A percentile compares a stretch with the other conserved stretches of the same genome.
These are phyloP conservation scores for Ciconia maguari DNA, from an alignment of 2,113 vertebrate genomes.

Conservation along the genomic window DNA sequence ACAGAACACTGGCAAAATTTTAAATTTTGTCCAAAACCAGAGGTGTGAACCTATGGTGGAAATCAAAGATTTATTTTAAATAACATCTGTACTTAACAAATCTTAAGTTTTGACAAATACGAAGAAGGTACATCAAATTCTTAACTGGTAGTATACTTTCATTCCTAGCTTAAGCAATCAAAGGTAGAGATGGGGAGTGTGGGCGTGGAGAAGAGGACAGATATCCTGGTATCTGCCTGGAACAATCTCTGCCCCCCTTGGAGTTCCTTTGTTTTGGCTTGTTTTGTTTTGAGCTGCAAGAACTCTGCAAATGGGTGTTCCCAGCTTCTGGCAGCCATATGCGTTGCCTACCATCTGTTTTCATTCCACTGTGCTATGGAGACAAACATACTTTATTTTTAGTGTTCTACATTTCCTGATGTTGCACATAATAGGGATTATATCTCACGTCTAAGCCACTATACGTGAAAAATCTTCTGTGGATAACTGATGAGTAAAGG, in stretches of 20 bases:
- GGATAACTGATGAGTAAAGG: not conserved
- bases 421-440: not conserved
- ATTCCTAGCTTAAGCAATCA: not conserved
- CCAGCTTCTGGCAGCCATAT: slow-evolving; percentile 30
- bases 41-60: not conserved
- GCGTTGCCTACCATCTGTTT: slow-evolving; percentile 48
- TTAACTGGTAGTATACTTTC: not conserved
- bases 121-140: not conserved
- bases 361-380: slow-evolving; percentile 24
- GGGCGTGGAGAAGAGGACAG: not conserved
- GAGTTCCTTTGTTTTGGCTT: slow-evolving; percentile 33
- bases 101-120: not conserved
- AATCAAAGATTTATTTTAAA: not conserved
- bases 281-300: slow-evolving; percentile 13
- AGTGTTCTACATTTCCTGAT: slow-evolving; percentile 7
- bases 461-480: not conserved
- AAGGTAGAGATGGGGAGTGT: not conserved
- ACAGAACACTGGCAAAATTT: not conserved
- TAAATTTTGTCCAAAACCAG: not conserved
- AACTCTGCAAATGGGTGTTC: slow-evolving; percentile 34
- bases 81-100: not conserved
- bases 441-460: not conserved
- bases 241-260: not conserved
- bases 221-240: not conserved
- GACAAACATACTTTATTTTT: slow-evolving; percentile 40